These are phyloP conservation scores for Diaprepes abbreviatus DNA, from an alignment of 2,888 invertebrate species.

Conservation along the genomic window DNA sequence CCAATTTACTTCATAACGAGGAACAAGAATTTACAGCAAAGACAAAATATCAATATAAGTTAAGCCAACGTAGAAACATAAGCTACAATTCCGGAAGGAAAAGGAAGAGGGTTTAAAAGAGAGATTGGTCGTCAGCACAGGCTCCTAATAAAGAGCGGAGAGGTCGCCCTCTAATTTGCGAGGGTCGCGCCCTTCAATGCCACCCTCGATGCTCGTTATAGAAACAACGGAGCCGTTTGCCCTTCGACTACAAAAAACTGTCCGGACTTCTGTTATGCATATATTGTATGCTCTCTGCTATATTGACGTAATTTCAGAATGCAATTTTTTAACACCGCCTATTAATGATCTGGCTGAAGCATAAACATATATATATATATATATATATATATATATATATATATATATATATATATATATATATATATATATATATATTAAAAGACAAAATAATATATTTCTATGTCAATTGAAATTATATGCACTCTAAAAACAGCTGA, in stretches of 20 bases:
- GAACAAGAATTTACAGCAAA: too few species aligned
- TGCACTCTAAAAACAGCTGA: too few species aligned
- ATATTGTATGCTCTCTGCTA: not conserved
- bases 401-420: too few species aligned
- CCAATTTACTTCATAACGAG: too few species aligned
- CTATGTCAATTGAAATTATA: too few species aligned
- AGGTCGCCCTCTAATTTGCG: conserved; percentile 66
- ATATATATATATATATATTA: too few species aligned
- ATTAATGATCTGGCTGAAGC: not conserved
- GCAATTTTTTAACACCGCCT: not conserved
- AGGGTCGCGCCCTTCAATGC: conserved; percentile 67
- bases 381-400: too few species aligned
- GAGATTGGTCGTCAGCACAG: conserved; percentile 56
- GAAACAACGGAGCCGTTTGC: conserved; percentile 60
- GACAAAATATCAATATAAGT: not conserved
- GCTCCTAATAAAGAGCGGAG: conserved; percentile 59
- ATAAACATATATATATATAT: too few species aligned
- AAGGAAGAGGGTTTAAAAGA: conserved; percentile 53
- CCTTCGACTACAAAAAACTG: conserved; percentile 59
- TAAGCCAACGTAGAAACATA: not conserved
- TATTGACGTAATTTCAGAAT: conserved; percentile 1
- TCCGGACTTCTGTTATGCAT: conserved; percentile 40
- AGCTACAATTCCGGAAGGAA: conserved; percentile 36
- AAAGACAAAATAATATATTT: too few species aligned
- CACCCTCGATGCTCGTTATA: conserved; percentile 67